Conservation (phyloP, 2,797 vertebrate genomes). For the Falco naumanni region DNA sequence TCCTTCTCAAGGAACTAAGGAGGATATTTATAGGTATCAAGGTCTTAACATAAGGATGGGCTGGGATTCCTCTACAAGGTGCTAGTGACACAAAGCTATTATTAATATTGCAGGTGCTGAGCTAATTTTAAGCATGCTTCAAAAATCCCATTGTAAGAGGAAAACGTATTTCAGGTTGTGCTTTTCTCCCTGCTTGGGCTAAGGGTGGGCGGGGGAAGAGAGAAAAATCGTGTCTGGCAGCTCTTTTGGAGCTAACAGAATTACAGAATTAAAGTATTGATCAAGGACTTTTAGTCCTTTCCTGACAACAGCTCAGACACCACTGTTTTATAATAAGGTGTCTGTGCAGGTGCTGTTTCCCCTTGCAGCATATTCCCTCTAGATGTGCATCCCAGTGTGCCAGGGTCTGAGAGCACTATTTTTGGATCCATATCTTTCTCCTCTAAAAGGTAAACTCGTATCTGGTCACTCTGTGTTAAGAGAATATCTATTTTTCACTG, state of each 20-base stretch:
- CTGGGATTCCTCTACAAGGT: not conserved
- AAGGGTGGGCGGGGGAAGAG: no score
- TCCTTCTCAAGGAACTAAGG: not conserved
- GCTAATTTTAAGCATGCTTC: not conserved
- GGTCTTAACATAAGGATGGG: not conserved
- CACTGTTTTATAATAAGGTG: not conserved
- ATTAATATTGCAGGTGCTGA: slow-evolving; percentile 12
- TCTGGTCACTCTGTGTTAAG: not conserved
- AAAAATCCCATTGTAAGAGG: not conserved
- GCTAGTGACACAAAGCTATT: not conserved
- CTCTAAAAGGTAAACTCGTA: not conserved
- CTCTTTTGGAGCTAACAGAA: not conserved
- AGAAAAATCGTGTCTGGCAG: not conserved
- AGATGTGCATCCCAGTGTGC: not conserved
- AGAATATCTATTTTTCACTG: not conserved
- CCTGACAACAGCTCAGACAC: not conserved
- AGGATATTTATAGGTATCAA: not conserved
- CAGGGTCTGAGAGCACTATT: not conserved
- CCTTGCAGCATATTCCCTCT: not conserved
- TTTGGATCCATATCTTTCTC: not conserved
- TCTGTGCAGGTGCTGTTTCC: not conserved
- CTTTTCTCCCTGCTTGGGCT: not conserved
- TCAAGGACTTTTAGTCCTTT: not conserved
- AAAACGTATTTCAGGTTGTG: not conserved
- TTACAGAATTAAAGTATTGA: not conserved